These are phyloP conservation scores for Darevskia mixta DNA, from an alignment of 2,797 vertebrate species.

Conservation along the genomic window DNA sequence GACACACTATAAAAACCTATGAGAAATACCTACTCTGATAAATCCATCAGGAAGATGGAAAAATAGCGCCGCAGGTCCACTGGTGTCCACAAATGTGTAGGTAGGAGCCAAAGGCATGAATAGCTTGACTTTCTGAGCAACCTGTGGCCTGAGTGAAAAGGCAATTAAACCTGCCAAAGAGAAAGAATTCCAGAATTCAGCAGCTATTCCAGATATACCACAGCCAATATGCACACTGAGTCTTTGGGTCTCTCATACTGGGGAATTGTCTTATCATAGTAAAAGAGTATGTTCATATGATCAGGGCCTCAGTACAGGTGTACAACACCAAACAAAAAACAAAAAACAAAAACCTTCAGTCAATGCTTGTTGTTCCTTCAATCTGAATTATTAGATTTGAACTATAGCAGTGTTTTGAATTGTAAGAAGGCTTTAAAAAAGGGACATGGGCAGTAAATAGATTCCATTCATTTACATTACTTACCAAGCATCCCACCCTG, in stretches of 20 bases:
- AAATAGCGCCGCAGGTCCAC: constrained; percentile 49
- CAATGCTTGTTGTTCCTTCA: too few relatives aligned
- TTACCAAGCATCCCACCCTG: constrained; percentile 88
- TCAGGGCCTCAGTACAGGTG: too few relatives aligned
- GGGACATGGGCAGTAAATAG: too few relatives aligned
- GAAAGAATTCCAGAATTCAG: not conserved
- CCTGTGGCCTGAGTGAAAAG: constrained; percentile 85
- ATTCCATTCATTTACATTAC: not conserved
- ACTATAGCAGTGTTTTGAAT: too few relatives aligned
- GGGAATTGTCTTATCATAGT: too few relatives aligned
- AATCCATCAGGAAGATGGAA: not conserved
- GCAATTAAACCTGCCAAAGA: constrained; percentile 83
- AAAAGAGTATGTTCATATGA: too few relatives aligned
- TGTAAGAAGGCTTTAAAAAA: too few relatives aligned
- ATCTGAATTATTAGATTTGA: too few relatives aligned
- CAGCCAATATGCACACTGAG: too few relatives aligned
- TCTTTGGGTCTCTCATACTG: too few relatives aligned
- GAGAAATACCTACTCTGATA: not conserved
- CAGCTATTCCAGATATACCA: not conserved
- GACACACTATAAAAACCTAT: not conserved
- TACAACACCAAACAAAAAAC: too few relatives aligned
- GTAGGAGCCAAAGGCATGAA: constrained; percentile 85
- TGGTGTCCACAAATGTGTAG: constrained; percentile 74
- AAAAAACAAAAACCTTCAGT: too few relatives aligned
- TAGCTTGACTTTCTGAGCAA: constrained; percentile 87